Evolutionary conservation across 2,113 vertebrate genomes (phyloP).

Genomic region (Desmodus rotundus): DNA sequence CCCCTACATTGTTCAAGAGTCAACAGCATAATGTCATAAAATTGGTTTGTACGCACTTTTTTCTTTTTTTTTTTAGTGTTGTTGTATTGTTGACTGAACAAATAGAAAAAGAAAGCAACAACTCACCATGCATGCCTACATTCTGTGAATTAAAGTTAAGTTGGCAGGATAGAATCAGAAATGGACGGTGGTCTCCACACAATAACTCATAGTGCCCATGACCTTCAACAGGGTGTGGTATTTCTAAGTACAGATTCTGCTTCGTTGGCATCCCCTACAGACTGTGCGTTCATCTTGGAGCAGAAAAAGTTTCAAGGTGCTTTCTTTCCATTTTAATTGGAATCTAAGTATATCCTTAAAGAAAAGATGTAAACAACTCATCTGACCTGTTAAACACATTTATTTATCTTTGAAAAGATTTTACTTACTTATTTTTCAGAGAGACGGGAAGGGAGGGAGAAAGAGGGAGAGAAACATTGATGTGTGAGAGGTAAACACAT

Average conservation of each 20-base stretch:
- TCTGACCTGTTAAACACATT: background rate
- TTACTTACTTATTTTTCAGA: too few species aligned
- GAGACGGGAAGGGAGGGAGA: too few species aligned
- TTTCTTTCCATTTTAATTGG: background rate
- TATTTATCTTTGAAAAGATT: too few species aligned
- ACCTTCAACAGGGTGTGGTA: background rate
- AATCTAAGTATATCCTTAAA: background rate
- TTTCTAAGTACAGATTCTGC: background rate
- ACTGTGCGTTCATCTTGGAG: background rate
- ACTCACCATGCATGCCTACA: background rate
- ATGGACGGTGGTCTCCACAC: background rate
- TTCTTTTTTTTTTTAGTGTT: background rate
- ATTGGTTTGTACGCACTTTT: background rate
- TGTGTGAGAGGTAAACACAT: background rate
- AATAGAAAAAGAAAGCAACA: background rate
- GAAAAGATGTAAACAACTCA: background rate
- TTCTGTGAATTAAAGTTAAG: background rate
- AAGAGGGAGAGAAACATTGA: too few species aligned
- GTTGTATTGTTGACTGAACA: background rate
- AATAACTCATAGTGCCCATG: background rate
- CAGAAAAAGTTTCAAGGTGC: background rate
- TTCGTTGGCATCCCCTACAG: background rate
- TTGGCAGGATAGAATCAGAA: background rate
- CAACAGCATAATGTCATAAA: background rate
- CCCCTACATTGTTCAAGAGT: background rate